phyloP scores from a whole-genome alignment of 92 coral and sea anemone genomes.

The Isaurus tuberculatus region DNA sequence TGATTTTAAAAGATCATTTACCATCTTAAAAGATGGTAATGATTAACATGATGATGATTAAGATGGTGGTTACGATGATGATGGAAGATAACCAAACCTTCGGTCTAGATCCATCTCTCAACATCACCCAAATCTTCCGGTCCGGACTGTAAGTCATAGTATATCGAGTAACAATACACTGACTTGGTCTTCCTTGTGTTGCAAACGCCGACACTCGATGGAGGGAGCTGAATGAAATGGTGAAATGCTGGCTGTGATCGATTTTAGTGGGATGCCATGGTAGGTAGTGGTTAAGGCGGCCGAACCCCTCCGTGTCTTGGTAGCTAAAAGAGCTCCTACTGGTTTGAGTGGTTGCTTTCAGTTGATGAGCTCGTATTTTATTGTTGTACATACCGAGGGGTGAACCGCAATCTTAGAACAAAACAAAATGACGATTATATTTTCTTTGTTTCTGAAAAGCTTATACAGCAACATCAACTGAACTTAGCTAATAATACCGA shows the following conservation, averaged over 20 bases:
- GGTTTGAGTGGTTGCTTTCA: constrained; percentile 19
- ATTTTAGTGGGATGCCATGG: constrained; percentile 29
- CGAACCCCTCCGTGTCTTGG: constrained; percentile 28
- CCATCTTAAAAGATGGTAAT: too few relatives aligned
- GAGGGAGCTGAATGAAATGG: constrained; percentile 33
- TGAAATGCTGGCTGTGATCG: constrained; percentile 31
- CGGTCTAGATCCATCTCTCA: constrained; percentile 28
- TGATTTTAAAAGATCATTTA: too few relatives aligned
- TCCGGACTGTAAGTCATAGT: constrained; percentile 33
- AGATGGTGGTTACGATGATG: too few relatives aligned
- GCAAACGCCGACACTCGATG: constrained; percentile 39
- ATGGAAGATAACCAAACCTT: background rate
- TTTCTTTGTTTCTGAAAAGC: too few relatives aligned
- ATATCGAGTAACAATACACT: constrained; percentile 13
- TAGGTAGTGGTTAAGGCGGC: constrained; percentile 17
- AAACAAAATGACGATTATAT: background rate
- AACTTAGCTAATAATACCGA: background rate
- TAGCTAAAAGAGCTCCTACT: background rate
- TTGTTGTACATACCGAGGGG: constrained; percentile 45
- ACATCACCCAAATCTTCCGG: constrained; percentile 15
- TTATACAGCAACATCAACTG: background rate
- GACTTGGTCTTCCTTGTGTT: constrained; percentile 37
- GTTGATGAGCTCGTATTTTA: constrained; percentile 27
- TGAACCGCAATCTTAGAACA: background rate
- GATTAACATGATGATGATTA: too few relatives aligned